These are phyloP conservation scores for Parthenolecanium corni DNA, from an alignment of 2,888 invertebrate species.

Conservation along the genomic window DNA sequence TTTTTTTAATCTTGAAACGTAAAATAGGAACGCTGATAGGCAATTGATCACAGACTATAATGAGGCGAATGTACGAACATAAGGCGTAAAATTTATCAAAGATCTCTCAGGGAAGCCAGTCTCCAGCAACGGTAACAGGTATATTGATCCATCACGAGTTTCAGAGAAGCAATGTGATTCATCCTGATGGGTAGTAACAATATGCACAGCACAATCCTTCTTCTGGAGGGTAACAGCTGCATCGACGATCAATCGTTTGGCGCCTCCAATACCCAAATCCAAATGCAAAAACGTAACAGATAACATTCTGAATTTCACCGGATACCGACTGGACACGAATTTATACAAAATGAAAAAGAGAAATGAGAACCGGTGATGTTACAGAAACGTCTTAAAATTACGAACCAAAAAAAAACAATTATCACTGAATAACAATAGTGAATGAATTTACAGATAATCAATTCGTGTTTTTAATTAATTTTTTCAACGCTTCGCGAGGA, in stretches of 20 bases:
- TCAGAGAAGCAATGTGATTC: conserved; percentile 86
- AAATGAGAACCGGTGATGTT: no score
- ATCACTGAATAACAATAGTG: no score
- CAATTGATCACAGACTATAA: conserved; percentile 87
- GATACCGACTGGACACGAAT: no score
- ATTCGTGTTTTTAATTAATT: no score
- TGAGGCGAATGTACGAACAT: conserved; percentile 88
- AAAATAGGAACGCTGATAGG: conserved; percentile 85
- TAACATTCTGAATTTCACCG: conserved; percentile 25
- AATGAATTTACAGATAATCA: no score
- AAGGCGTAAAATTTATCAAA: conserved; percentile 79
- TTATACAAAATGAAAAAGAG: no score
- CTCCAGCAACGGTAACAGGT: conserved; percentile 67
- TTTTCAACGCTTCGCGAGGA: no score
- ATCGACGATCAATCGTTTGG: conserved; percentile 91
- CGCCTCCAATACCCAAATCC: conserved; percentile 96
- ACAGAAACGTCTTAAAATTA: no score
- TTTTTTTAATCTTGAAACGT: conserved; percentile 50
- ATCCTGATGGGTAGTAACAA: conserved; percentile 92
- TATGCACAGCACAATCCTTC: conserved; percentile 65
- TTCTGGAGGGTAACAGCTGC: conserved; percentile 80
- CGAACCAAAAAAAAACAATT: no score
- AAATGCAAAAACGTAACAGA: conserved; percentile 76
- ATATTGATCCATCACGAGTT: conserved; percentile 75
- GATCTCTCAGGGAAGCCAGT: conserved; percentile 83